Evolutionary conservation across 2,113 vertebrate species (phyloP).

Genomic region (Anarrhichthys ocellatus): DNA sequence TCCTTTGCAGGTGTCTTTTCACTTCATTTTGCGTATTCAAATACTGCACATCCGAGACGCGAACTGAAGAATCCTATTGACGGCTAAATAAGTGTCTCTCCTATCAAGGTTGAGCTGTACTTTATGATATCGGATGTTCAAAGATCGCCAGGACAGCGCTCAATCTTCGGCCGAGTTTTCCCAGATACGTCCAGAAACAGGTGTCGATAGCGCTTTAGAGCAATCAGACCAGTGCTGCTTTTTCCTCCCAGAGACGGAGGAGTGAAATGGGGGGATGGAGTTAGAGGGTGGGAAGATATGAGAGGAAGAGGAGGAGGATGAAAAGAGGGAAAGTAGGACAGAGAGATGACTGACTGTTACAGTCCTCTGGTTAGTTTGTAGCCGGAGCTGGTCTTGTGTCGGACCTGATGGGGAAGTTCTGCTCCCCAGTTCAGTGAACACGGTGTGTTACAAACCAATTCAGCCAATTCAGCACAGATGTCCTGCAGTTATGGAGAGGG

Average conservation of each 20-base stretch:
- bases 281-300: slow-evolving; percentile 49
- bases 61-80: neutral
- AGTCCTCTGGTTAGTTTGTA: slow-evolving; percentile 61
- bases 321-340: slow-evolving; percentile 72
- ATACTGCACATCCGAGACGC: slow-evolving; percentile 10
- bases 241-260: slow-evolving; percentile 40
- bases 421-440: slow-evolving; percentile 53
- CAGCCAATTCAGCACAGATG: slow-evolving; percentile 61
- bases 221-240: slow-evolving; percentile 45
- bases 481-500: slow-evolving; percentile 35
- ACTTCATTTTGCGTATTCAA: slow-evolving; percentile 50
- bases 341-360: slow-evolving; percentile 54
- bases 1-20: slow-evolving; percentile 21
- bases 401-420: slow-evolving; percentile 53
- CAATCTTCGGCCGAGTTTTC: slow-evolving; percentile 38
- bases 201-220: slow-evolving; percentile 46
- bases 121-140: slow-evolving; percentile 24
- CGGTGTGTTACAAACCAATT: slow-evolving; percentile 58
- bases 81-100: slow-evolving; percentile 14
- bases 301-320: slow-evolving; percentile 39
- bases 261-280: slow-evolving; percentile 55
- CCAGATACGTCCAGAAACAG: slow-evolving; percentile 47
- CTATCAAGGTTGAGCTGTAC: slow-evolving; percentile 4
- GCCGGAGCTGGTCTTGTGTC: slow-evolving; percentile 40
- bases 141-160: slow-evolving; percentile 3